Evolutionary conservation across 2,113 vertebrate genomes (phyloP).

Genomic region (Dromas ardeola): DNA sequence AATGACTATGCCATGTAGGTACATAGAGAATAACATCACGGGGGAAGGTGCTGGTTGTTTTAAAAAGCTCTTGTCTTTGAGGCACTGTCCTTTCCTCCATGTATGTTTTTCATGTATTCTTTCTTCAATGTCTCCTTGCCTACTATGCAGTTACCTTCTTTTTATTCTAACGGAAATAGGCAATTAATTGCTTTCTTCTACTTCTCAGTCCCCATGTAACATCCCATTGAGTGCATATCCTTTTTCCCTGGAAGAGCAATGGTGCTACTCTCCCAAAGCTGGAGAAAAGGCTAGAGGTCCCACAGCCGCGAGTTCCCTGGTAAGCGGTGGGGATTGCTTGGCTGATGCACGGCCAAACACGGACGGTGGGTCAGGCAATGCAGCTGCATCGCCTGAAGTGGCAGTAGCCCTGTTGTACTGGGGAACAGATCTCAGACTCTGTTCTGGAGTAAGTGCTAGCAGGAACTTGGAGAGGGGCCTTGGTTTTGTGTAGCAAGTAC

Average conservation of each 20-base stretch:
- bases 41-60: background rate
- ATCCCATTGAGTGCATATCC: background rate
- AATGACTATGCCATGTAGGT: background rate
- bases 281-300: background rate
- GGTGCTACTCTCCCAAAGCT: background rate
- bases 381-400: background rate
- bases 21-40: background rate
- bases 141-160: background rate
- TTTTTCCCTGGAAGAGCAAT: background rate
- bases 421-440: background rate
- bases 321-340: background rate
- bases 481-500: background rate
- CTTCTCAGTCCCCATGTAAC: background rate
- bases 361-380: fast-evolving
- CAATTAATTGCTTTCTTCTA: background rate
- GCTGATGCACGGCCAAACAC: background rate
- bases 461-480: background rate
- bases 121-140: background rate
- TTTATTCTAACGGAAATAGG: background rate
- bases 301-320: background rate
- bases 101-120: background rate
- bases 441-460: background rate
- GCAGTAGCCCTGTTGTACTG: background rate
- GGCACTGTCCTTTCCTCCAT: background rate
- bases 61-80: background rate